Percentiles rank a stretch among this genome's conserved stretches.
Conservation (phyloP, 2,113 vertebrate genomes). For the Hipposideros armiger region DNA sequence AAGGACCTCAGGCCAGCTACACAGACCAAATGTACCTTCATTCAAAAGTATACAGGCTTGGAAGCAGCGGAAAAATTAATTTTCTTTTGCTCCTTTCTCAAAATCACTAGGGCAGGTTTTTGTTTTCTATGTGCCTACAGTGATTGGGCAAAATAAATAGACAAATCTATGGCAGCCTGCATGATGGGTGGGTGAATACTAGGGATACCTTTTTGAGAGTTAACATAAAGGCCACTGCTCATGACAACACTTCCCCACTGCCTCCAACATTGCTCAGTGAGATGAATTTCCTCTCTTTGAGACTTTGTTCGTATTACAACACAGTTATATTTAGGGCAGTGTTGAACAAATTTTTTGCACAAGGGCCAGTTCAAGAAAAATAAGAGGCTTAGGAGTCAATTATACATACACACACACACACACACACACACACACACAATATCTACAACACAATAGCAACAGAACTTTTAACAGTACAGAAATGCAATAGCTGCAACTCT, state of each 20-base stretch:
- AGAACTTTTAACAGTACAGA: not conserved
- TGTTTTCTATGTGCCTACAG: not conserved
- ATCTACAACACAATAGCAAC: not conserved
- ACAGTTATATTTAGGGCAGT: not conserved
- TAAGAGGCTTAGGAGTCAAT: not conserved
- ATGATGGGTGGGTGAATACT: not conserved
- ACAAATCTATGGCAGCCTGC: not conserved
- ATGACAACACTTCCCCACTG: not conserved
- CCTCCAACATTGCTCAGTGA: not conserved
- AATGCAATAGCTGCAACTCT: not conserved
- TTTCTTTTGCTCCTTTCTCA: conserved; percentile 27
- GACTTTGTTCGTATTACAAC: not conserved
- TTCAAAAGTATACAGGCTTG: not conserved
- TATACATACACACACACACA: not conserved
- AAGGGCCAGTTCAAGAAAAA: conserved; percentile 2
- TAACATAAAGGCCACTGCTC: not conserved
- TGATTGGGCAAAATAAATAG: not conserved
- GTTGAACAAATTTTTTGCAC: not conserved
- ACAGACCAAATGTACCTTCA: not conserved
- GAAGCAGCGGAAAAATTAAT: not conserved
- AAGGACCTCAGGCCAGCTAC: not conserved
- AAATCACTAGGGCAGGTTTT: not conserved
- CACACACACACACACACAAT: too few species aligned
- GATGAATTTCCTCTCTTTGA: not conserved
- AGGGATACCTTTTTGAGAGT: not conserved